Conservation (phyloP, 2,888 invertebrate species). For the Ormyrus labotus region DNA sequence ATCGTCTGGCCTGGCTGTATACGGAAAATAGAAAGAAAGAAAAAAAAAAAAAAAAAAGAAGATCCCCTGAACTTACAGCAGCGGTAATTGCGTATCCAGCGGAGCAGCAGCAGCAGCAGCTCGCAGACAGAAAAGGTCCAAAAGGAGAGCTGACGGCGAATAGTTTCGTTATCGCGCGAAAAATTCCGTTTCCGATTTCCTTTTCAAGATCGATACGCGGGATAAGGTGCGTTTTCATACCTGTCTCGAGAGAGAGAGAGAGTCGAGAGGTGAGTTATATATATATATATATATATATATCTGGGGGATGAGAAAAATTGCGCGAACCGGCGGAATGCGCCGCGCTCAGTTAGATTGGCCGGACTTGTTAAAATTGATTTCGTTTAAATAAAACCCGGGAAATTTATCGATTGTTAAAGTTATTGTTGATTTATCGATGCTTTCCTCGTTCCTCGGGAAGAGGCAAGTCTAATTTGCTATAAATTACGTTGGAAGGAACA, state of each 20-base stretch:
- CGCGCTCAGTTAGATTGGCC: too few species aligned
- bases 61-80: too few species aligned
- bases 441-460: background rate
- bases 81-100: too few species aligned
- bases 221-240: conserved; percentile 40
- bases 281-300: too few species aligned
- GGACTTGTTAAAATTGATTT: too few species aligned
- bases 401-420: background rate
- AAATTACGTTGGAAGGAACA: background rate
- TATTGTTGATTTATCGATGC: background rate
- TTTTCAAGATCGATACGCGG: conserved; percentile 44
- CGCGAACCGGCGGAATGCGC: conserved; percentile 20
- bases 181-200: conserved; percentile 41
- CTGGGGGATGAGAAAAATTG: background rate
- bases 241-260: conserved; percentile 21
- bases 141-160: background rate
- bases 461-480: background rate
- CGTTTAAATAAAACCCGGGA: too few species aligned
- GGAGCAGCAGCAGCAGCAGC: too few species aligned
- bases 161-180: conserved; percentile 23
- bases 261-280: too few species aligned
- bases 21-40: background rate
- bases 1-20: too few species aligned
- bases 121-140: too few species aligned
- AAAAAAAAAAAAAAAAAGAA: background rate